Conservation (phyloP, 2,113 vertebrate genomes). For the Nicator chloris region DNA sequence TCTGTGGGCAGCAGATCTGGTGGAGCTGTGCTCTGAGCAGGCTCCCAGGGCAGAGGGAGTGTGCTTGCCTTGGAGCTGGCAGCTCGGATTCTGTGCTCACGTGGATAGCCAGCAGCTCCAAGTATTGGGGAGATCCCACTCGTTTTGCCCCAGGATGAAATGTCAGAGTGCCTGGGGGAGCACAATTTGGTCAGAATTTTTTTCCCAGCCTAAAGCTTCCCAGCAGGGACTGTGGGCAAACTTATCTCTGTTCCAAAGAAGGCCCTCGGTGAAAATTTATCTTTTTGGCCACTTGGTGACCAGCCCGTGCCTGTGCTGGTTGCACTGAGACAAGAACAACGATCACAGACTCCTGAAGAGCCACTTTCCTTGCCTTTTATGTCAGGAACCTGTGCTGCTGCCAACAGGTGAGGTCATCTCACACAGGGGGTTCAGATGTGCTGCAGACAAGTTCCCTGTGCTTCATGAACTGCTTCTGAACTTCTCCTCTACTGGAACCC, state of each 20-base stretch:
- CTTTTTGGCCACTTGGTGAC: not conserved
- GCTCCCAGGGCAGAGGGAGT: not conserved
- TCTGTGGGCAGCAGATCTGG: not conserved
- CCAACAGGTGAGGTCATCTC: conserved; percentile 61
- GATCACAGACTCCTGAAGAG: not conserved
- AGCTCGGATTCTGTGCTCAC: not conserved
- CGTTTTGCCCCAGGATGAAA: not conserved
- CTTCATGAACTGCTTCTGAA: not conserved
- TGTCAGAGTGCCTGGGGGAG: not conserved
- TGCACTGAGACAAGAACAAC: not conserved
- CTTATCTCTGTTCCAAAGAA: not conserved
- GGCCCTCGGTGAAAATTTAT: not conserved
- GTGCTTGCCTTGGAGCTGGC: not conserved
- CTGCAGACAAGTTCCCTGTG: not conserved
- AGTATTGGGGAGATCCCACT: not conserved
- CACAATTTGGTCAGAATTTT: not conserved
- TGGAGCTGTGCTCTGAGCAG: not conserved
- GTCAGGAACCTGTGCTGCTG: conserved; percentile 34
- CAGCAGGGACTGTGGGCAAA: not conserved
- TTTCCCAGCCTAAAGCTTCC: not conserved
- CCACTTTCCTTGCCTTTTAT: conserved; percentile 58
- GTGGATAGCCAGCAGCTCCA: not conserved
- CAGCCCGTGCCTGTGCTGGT: not conserved
- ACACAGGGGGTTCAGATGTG: not conserved
- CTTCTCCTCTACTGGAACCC: not conserved